A percentile compares a stretch with the other conserved stretches of the same genome.
Conservation (phyloP, 2,888 invertebrate genomes). For the Theodoxus fluviatilis region DNA sequence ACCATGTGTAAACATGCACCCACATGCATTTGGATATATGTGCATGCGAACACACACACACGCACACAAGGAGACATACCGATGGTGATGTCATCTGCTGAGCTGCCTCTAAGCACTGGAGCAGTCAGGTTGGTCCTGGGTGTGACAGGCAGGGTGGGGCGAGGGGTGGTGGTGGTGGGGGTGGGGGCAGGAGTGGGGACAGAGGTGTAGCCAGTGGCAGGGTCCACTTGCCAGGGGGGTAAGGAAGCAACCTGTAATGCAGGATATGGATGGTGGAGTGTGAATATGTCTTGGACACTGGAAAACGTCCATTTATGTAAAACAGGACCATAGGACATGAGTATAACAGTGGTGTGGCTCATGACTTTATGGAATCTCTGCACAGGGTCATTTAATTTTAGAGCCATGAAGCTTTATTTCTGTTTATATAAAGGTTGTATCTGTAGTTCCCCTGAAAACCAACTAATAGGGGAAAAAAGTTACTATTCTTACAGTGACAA, state of each 20-base stretch:
- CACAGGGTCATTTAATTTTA: too few relatives aligned
- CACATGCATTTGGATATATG: background rate
- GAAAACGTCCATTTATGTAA: too few relatives aligned
- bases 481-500: too few relatives aligned
- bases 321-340: too few relatives aligned
- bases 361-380: too few relatives aligned
- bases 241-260: slow-evolving; percentile 34
- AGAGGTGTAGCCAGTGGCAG: slow-evolving; percentile 36
- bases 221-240: slow-evolving; percentile 49
- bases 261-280: too few relatives aligned
- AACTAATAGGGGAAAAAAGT: too few relatives aligned
- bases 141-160: slow-evolving; percentile 30
- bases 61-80: slow-evolving; percentile 30
- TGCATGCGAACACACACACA: background rate
- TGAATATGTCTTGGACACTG: too few relatives aligned
- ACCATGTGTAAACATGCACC: background rate
- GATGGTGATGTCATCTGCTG: slow-evolving; percentile 35
- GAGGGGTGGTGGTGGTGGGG: slow-evolving; percentile 32
- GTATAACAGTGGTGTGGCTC: too few relatives aligned
- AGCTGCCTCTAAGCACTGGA: slow-evolving; percentile 21
- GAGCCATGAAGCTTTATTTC: too few relatives aligned
- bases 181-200: slow-evolving; percentile 28
- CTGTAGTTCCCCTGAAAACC: too few relatives aligned
- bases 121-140: slow-evolving; percentile 30
- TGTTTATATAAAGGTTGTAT: too few relatives aligned